Conservation (phyloP, 2,797 vertebrate species). For the Menidia menidia region DNA sequence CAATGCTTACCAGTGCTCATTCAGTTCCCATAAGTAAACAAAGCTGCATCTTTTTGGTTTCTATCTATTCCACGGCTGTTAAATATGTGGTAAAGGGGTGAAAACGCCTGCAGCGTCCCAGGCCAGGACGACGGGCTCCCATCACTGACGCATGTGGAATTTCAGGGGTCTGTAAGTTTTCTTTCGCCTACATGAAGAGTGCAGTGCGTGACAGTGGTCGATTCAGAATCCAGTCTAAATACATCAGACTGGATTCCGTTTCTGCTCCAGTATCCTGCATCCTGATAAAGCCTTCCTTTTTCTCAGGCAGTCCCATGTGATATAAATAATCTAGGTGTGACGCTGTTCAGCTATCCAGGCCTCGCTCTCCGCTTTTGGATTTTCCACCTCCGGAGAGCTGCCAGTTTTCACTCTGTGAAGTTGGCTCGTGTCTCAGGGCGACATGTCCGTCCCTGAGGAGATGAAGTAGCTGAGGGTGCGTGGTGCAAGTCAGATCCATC, state of each 20-base stretch:
- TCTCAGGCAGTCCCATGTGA: conserved; percentile 12
- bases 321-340: conserved; percentile 12
- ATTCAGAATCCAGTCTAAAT: not conserved
- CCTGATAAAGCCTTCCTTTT: not conserved
- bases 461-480: conserved; percentile 24
- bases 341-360: conserved; percentile 4
- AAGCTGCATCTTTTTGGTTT: not conserved
- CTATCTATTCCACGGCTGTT: not conserved
- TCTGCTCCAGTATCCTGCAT: conserved; percentile 11
- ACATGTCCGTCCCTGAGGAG: conserved; percentile 62
- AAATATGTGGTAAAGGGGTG: not conserved
- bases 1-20: not conserved
- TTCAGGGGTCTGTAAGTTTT: not conserved
- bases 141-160: not conserved
- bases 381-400: conserved; percentile 9
- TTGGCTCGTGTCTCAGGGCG: conserved; percentile 16
- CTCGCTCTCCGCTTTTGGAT: conserved; percentile 1
- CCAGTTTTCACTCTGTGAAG: not conserved
- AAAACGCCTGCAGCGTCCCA: not conserved
- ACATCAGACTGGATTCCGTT: not conserved
- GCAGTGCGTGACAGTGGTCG: not conserved
- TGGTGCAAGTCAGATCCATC: conserved; percentile 76
- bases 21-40: not conserved
- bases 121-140: not conserved
- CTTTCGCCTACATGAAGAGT: not conserved